Evolutionary conservation across 2,797 vertebrate genomes (phyloP).

Genomic region (Gobio occitaniae): DNA sequence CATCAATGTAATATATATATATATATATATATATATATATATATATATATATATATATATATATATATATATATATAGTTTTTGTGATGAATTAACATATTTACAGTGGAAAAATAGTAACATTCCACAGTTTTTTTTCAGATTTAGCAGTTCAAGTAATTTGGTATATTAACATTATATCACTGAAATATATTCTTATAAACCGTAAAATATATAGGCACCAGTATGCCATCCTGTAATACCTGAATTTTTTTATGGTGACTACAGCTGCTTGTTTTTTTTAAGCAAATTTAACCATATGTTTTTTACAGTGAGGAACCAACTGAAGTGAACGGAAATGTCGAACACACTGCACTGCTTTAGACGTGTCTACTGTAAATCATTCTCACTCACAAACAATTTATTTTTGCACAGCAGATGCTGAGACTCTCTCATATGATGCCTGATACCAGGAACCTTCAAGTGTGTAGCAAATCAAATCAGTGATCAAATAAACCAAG

Average conservation of each 20-base stretch:
- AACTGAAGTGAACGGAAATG: background rate
- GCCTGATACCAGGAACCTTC: conserved; percentile 11
- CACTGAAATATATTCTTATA: background rate
- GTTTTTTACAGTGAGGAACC: background rate
- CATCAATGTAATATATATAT: background rate
- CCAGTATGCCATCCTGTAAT: background rate
- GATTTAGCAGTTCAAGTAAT: background rate
- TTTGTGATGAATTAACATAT: background rate
- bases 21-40: too few species aligned
- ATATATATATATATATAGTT: background rate
- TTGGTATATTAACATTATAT: background rate
- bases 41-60: too few species aligned
- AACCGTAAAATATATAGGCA: background rate
- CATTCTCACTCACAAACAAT: background rate
- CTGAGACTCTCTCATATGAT: background rate
- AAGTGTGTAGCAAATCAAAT: background rate
- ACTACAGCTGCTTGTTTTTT: background rate
- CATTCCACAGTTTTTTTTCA: too few species aligned
- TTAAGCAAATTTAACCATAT: background rate
- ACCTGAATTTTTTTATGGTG: background rate
- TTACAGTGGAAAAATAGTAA: background rate
- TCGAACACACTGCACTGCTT: background rate
- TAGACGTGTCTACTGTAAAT: conserved; percentile 20
- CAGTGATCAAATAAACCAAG: conserved; percentile 10
- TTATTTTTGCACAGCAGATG: conserved; percentile 3